Base-by-base conservation (phyloP, 2,797 vertebrate genomes). In the Etheostoma nigrum region DNA sequence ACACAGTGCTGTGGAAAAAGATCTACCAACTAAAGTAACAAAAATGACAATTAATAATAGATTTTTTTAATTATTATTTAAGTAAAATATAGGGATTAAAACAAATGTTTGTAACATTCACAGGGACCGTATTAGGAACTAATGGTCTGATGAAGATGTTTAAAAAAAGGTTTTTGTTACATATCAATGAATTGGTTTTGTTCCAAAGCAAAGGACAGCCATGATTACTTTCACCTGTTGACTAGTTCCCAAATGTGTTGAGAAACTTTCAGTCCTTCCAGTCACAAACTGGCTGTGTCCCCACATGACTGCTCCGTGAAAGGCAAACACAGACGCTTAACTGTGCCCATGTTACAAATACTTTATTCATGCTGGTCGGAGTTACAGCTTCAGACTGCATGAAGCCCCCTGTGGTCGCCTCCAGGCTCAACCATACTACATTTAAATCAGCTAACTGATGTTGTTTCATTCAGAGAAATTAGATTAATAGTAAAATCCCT, bases 311-410 rank as follows among this genome's bases (percentile, higher is more conserved):
- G 81, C 81, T 69, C 70, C 67, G 69, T 74, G 64, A 70, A 75
- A 15, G 73, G 65, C 49, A 81, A 77, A 79, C 77, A 88, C 87
- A 90, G 84, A 88, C 82, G 86, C 66, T 63, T 71, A 78, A 76
- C 89, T 88, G 85, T 88, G 75, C 78, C 72, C 79, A 84, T 85
- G 83, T 84, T 87, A 89, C 76, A 86, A 74, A 82, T 72, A 42
- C 67, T 66, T 88, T 75, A 69, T 89, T 90, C 82, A 86, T 85
- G 86, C 62, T 19, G 25, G 18, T 74, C 63, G 59, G 81, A 80
- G 75, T 74, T 76, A 81, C 72, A 81, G 82, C 79, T 76, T 84
- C 74, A 60, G 67, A 73, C 76, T 55, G 51, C 69, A 60, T 72
- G 73, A 76, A 62, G 51, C 25, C 60, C 54, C 61, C 61, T 36